A percentile compares a stretch with the other conserved stretches of the same genome.
These are phyloP conservation scores for Phymastichus coffea DNA, from an alignment of 1,140 invertebrate species.

Conservation along the genomic window DNA sequence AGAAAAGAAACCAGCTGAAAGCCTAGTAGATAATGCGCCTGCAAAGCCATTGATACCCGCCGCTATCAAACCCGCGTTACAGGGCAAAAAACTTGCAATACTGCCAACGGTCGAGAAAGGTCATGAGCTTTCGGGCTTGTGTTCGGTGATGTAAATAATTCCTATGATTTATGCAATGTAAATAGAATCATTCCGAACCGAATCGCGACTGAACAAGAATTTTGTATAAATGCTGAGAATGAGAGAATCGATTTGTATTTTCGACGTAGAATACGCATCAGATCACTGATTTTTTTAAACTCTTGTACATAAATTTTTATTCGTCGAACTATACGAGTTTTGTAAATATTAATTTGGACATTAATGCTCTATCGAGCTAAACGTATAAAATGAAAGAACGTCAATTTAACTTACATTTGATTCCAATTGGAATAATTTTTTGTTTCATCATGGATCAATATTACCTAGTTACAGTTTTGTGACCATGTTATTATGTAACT, in stretches of 20 bases:
- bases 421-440: too few relatives aligned
- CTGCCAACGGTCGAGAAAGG: constrained; percentile 72
- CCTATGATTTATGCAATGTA: background rate
- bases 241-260: background rate
- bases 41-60: constrained; percentile 50
- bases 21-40: constrained; percentile 42
- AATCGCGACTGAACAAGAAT: background rate
- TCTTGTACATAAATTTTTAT: constrained; percentile 23
- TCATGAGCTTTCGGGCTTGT: constrained; percentile 77
- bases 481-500: too few relatives aligned
- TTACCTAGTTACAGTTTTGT: too few relatives aligned
- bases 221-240: constrained; percentile 8
- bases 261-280: background rate
- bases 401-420: too few relatives aligned
- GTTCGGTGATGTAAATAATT: constrained; percentile 78
- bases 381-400: too few relatives aligned
- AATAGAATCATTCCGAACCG: constrained; percentile 19
- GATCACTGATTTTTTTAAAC: constrained; percentile 13
- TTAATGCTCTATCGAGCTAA: constrained; percentile 2
- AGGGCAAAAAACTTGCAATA: constrained; percentile 67
- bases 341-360: constrained; percentile 17
- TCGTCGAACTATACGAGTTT: constrained; percentile 1
- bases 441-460: too few relatives aligned
- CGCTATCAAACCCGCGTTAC: constrained; percentile 68
- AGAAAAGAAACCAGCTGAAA: constrained; percentile 42